Percentiles rank a stretch among this genome's conserved stretches.
Conservation (phyloP, 2,113 vertebrate species). For the Thalassarche chlororhynchos region DNA sequence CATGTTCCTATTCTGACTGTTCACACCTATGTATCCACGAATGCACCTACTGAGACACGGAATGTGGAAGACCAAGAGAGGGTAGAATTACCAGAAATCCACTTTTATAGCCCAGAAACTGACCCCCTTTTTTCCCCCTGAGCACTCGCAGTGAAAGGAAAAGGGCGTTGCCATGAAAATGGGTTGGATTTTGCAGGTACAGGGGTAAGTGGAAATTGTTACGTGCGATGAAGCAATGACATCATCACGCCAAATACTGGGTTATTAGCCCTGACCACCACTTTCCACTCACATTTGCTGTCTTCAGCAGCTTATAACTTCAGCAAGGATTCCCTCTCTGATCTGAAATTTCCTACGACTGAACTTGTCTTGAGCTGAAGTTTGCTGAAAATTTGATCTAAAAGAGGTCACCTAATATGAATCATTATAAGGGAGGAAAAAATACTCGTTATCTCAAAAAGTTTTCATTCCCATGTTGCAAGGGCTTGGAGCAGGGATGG, state of each 20-base stretch:
- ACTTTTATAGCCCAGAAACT: background rate
- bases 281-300: background rate
- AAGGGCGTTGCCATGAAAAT: background rate
- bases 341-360: background rate
- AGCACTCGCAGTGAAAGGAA: accelerated
- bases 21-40: background rate
- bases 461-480: background rate
- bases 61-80: background rate
- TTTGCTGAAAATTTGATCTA: background rate
- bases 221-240: accelerated
- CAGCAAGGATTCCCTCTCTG: background rate
- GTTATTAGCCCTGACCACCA: background rate
- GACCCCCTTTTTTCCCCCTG: background rate
- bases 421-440: background rate
- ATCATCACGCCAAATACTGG: accelerated
- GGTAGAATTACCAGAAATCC: background rate
- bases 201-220: background rate
- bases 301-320: background rate
- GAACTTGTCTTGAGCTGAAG: background rate
- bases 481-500: background rate
- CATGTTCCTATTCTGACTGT: background rate
- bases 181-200: background rate
- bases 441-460: background rate
- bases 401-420: background rate
- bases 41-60: accelerated